Evolutionary conservation across 2,797 vertebrate species (phyloP), one percentile per base, ranked within the genome.

Genomic region (Paratrypauchen microcephalus): DNA sequence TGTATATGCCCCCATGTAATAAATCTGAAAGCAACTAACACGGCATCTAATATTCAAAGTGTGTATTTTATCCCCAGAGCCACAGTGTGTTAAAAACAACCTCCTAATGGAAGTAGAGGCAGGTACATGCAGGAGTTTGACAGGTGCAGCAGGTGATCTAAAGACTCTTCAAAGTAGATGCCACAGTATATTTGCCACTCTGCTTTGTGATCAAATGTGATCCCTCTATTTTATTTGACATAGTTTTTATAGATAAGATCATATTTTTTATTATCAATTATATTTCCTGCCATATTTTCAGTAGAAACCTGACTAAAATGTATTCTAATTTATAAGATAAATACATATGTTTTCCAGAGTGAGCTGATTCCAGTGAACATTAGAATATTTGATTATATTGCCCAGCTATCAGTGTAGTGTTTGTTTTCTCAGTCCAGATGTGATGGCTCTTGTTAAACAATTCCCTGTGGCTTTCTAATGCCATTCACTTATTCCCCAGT

Each of bases 11-110:
- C 69, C 57, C 63, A 81, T 81, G 76, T 84, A 88, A 87, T 87
- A 85, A 87, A 86, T 86, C 82, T 88, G 80, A 90, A 80, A 86
- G 86, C 84, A 83, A 79, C 74, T 86, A 85, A 80, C 77, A 76
- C 83, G 77, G 68, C 5, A 70, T 87, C 68, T 86, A 86, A 87
- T 88, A 88, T 85, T 73, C 68, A 83, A 84, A 88, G 83, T 88
- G 83, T 86, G 80, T 65, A 41, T 85, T 85, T 79, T 77, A 73
- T 80, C 75, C 73, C 67, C 77, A 69, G 41, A 68, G 79, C 65
- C 79, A 66, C 78, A 65, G 81, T 77, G 69, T 72, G 71, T 85
- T 75, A 84, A 79, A 86, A 88, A 85, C 78, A n/a, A 21, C 75
- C 74, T 58, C 56, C 76, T 83, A 82, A 84, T 87, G 83, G 84